phyloP scores from a whole-genome alignment of 2,888 invertebrate species.

The Syrista parreyssii region DNA sequence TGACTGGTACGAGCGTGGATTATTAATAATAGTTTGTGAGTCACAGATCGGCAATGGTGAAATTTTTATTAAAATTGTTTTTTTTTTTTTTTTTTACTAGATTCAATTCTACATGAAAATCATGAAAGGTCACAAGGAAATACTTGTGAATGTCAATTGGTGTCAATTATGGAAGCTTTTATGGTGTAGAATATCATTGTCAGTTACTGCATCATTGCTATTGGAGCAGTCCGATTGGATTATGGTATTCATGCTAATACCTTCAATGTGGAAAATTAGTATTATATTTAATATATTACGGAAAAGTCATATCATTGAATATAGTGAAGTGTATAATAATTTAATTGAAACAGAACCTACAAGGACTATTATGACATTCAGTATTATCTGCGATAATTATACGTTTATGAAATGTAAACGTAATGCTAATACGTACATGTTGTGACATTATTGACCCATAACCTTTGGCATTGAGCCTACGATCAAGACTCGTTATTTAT shows the following conservation, averaged over 20 bases:
- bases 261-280: neutral
- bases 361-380: neutral
- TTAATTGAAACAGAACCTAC: neutral
- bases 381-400: slow-evolving; percentile 25
- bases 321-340: neutral
- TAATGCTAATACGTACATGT: neutral
- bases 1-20: neutral
- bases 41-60: neutral
- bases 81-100: neutral
- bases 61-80: neutral
- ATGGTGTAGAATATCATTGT: neutral
- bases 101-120: neutral
- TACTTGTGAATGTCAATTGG: neutral
- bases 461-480: neutral
- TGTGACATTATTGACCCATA: neutral
- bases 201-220: neutral
- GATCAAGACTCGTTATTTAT: neutral
- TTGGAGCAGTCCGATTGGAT: neutral
- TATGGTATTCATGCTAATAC: neutral
- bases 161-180: neutral
- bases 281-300: neutral
- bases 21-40: neutral
- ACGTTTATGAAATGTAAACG: slow-evolving; percentile 19
- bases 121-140: neutral
- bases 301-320: neutral